Conservation (phyloP, 2,113 vertebrate species). For the Nansenia antarctica region DNA sequence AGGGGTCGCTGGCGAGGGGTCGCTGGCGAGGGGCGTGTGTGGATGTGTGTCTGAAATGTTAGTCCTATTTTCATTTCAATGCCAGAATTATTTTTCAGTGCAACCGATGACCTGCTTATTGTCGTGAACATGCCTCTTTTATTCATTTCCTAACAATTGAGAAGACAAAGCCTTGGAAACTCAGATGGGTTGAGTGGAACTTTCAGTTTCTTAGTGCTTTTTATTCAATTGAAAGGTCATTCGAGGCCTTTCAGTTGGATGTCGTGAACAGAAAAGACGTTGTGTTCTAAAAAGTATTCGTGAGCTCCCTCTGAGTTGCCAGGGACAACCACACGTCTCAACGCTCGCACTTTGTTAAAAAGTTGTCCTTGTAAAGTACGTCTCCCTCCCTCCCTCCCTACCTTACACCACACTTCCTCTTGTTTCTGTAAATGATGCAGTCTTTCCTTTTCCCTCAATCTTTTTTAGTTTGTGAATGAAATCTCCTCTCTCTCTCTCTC, state of each 20-base stretch:
- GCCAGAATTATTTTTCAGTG: too few species aligned
- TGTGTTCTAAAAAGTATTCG: conserved; percentile 35
- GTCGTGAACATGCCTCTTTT: too few species aligned
- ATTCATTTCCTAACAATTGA: conserved; percentile 49
- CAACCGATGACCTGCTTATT: too few species aligned
- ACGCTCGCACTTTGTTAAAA: conserved; percentile 31
- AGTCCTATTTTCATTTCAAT: too few species aligned
- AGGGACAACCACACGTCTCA: conserved; percentile 22
- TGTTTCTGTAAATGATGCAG: conserved; percentile 48
- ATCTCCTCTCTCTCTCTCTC: too few species aligned
- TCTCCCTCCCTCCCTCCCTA: conserved; percentile 16
- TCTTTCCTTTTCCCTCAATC: conserved; percentile 31
- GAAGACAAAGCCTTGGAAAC: conserved; percentile 53
- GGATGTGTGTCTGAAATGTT: too few species aligned
- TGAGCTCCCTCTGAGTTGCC: conserved; percentile 5
- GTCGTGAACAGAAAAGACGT: conserved; percentile 44
- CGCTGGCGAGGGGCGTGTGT: too few species aligned
- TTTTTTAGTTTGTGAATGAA: conserved; percentile 40
- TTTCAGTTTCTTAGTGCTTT: conserved; percentile 13
- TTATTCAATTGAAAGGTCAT: conserved; percentile 42
- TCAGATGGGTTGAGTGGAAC: conserved; percentile 33
- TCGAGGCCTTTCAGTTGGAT: conserved; percentile 57
- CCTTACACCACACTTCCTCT: conserved; percentile 12
- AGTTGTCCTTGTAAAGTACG: conserved; percentile 45
- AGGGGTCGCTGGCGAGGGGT: too few species aligned